Base-by-base conservation (phyloP, 2,888 invertebrate genomes). In the Xanthostigma xanthostigma region DNA sequence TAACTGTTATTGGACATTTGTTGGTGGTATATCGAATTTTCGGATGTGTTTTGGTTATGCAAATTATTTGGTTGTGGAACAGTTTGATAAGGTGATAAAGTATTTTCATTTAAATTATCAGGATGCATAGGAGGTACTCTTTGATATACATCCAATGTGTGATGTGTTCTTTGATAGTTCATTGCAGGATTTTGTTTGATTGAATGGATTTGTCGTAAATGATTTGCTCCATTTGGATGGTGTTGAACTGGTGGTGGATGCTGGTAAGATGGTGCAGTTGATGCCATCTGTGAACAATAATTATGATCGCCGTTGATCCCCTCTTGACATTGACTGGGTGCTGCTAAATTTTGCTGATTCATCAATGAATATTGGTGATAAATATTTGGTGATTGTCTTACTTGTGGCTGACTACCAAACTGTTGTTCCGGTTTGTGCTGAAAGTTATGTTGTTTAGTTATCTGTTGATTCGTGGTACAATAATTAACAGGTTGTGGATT, bases 381-480 rank as follows among this genome's bases (percentile, higher is more conserved):
- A 10, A 52, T 52, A 44, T 50, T 53, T 14, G 57, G 58, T 11
- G 57, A 57, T 46, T 57, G 56, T 34, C 57, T 41, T 5, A 57
- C 54, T 44, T 52, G 55, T 40, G 54, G 54, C 41, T 51, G 50
- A 6, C 27, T 27, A 27, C 27, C 49, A 17, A 27, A 27, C 27
- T 27, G 27, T 27, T 27, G 27, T 40, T 51, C 46, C 35, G 48
- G 38, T 44, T 41, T 47, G 34, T 51, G 44, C 43, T 49, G 54
- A 36, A 49, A 50, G 38, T 50, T 63, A 12, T 65, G 55, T 53
- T 62, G 64, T 57, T 63, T 56, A 52, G 60, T 62, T 42, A 49
- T 27, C 61, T 62, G 49, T 63, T 65, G 52, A 64, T 65, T 17
- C 27, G 64, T 60, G 50, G 61, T 60, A 62, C 63, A 41, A 27